Percentiles rank a stretch among this genome's conserved stretches.
phyloP scores from a whole-genome alignment of 2,113 vertebrate genomes.

The Spermophilus dauricus region DNA sequence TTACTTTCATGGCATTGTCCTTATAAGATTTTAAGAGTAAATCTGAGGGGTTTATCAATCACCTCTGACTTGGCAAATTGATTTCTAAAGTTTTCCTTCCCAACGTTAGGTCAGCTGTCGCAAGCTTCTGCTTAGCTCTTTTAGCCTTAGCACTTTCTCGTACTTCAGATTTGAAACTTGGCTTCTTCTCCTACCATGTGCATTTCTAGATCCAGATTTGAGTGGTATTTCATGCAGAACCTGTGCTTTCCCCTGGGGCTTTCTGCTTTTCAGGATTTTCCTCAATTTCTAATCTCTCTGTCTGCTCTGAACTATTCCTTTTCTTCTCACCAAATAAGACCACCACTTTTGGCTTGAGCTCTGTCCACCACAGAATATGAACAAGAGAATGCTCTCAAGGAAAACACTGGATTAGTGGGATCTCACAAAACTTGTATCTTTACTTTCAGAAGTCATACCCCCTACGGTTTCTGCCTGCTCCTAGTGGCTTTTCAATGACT shows the following conservation, averaged over 20 bases:
- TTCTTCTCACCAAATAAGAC: background rate
- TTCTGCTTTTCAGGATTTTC: background rate
- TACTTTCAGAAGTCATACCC: background rate
- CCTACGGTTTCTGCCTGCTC: background rate
- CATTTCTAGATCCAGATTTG: background rate
- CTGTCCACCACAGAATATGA: background rate
- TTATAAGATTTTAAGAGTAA: background rate
- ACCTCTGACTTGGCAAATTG: background rate
- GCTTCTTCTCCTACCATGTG: background rate
- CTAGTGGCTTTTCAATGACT: background rate
- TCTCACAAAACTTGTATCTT: background rate
- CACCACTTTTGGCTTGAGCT: background rate
- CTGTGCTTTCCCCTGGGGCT: background rate
- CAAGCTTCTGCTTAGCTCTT: background rate
- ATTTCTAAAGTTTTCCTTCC: background rate
- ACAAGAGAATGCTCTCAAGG: background rate
- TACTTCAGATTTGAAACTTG: background rate
- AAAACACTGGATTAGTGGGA: background rate
- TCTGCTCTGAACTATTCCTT: background rate
- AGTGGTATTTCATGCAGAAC: background rate
- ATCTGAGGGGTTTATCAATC: background rate
- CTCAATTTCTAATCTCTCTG: background rate
- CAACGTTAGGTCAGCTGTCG: background rate
- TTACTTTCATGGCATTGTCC: background rate
- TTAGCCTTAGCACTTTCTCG: background rate